A percentile compares a stretch with the other conserved stretches of the same genome.
Conservation (phyloP, 2,888 invertebrate genomes). For the Melinaea marsaeus region DNA sequence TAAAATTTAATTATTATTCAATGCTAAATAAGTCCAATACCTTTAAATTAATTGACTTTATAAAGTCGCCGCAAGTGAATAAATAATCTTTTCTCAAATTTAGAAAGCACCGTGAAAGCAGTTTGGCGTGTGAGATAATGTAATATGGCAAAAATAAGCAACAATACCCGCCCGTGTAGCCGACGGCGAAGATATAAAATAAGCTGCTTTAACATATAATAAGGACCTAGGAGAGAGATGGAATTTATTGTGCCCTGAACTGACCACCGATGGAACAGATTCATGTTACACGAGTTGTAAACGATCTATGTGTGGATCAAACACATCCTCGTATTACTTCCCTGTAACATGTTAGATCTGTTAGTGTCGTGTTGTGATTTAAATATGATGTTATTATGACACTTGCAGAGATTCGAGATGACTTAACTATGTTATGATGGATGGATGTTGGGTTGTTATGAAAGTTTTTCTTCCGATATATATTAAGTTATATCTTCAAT, state of each 20-base stretch:
- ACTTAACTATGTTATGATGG: too few species aligned
- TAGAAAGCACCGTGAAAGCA: constrained; percentile 66
- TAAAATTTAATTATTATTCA: not conserved
- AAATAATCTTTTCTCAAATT: constrained; percentile 58
- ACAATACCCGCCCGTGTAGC: constrained; percentile 49
- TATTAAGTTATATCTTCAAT: too few species aligned
- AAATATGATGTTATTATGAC: too few species aligned
- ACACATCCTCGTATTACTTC: constrained; percentile 17
- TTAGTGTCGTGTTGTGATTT: too few species aligned
- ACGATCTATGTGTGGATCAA: constrained; percentile 24
- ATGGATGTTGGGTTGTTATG: too few species aligned
- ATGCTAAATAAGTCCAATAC: constrained; percentile 14
- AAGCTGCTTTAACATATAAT: constrained; percentile 9
- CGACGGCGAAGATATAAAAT: constrained; percentile 38
- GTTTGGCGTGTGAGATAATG: constrained; percentile 53
- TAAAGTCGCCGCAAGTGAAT: constrained; percentile 30
- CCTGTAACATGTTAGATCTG: not conserved
- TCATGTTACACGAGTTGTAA: constrained; percentile 25
- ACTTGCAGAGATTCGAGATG: too few species aligned
- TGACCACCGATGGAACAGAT: constrained; percentile 20
- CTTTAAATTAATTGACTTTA: constrained; percentile 16
- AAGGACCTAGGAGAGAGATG: constrained; percentile 21
- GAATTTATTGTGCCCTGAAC: constrained; percentile 23
- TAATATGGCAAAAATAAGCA: constrained; percentile 61
- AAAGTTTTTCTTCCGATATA: too few species aligned